A percentile compares a stretch with the other conserved stretches of the same genome.
Evolutionary conservation across 2,113 vertebrate species (phyloP).

Genomic region (Ammodramus savannarum): DNA sequence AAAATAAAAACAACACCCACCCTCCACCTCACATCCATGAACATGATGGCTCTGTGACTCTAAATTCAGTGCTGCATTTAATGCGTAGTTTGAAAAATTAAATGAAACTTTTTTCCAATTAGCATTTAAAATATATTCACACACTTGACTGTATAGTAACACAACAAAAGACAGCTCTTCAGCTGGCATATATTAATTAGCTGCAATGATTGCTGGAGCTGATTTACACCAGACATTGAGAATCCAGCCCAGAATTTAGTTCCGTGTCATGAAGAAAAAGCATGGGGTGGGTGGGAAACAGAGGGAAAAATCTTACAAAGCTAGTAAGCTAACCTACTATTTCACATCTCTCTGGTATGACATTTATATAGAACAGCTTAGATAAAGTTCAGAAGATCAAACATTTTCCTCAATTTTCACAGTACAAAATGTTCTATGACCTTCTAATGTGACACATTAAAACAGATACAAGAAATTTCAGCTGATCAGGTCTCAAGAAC

Average conservation of each 20-base stretch:
- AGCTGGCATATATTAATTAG: constrained; percentile 14
- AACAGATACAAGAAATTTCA: constrained; percentile 9
- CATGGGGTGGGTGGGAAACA: background rate
- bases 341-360: background rate
- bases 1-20: background rate
- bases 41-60: background rate
- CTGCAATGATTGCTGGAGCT: background rate
- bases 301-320: background rate
- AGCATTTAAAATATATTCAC: constrained; percentile 6
- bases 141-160: background rate
- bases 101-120: constrained; percentile 12
- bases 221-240: constrained; percentile 28
- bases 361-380: background rate
- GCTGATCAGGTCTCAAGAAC: background rate
- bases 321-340: background rate
- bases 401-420: background rate
- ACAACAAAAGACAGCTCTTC: constrained; percentile 36
- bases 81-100: background rate
- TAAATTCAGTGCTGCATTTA: background rate
- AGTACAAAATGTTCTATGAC: background rate
- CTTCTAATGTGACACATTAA: constrained; percentile 20
- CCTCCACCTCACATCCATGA: background rate
- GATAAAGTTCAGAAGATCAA: constrained; percentile 10
- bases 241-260: constrained; percentile 7
- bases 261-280: background rate